Base-by-base conservation (phyloP, 2,888 invertebrate species). In the Yponomeuta plumbellus region DNA sequence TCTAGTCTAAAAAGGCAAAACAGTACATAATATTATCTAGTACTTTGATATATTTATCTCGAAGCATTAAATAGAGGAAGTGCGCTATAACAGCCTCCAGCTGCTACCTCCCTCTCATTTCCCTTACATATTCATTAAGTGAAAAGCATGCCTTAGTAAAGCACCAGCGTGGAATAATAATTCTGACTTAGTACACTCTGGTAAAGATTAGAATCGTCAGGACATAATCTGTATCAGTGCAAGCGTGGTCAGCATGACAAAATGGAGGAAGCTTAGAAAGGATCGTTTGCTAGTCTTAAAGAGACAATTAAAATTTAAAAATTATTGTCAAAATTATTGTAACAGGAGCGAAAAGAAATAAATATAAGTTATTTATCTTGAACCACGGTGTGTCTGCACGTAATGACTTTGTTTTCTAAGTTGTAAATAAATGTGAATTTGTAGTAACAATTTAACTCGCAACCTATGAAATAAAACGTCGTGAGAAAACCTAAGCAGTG, bases 71-170 rank as follows among this genome's bases (percentile, higher is more conserved):
- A 13, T 52, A 52, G 44, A 52, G 44, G 44, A 52, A 52, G 44
- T 52, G 59, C 23, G n/a, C 59, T 59, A 23, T 59, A 23, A 21
- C 23, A 21, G 21, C 22, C 13, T 70, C 44, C 17, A 52, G 44
- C 17, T 52, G 17, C 10, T 23, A 17, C 73, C 68, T 69, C 69
- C 71, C 66, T 67, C 69, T 69, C 69, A 71, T 68, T 69, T 71
- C 71, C 69, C 17, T 52, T 56, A 13, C 83, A 85, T 85, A 86
- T 86, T 84, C 83, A 80, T 80, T 81, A 79, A 77, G 79, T 83
- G 83, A 84, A 82, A 83, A 82, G 79, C 76, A 78, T 83, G 85
- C 86, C 86, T 40, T 20, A n/a, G 86, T 86, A 86, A 80, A 72
- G 74, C 69, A 69, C 76, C 73, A 73, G 75, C 74, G 71, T 76